These are phyloP conservation scores for Botia almorhae DNA, from an alignment of 2,797 vertebrate genomes.

Conservation along the genomic window DNA sequence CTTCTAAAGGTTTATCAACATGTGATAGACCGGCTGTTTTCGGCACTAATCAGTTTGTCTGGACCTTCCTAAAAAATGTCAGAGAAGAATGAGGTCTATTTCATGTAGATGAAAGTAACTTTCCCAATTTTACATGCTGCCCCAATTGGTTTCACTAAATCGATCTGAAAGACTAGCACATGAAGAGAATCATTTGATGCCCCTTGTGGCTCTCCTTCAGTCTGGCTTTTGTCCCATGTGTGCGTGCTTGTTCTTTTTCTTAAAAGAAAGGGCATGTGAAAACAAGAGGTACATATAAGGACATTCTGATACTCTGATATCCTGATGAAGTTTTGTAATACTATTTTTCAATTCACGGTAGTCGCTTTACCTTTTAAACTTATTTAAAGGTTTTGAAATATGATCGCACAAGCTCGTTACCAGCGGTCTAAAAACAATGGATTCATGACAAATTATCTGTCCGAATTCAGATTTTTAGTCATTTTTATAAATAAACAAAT, in stretches of 20 bases:
- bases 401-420: neutral
- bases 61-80: conserved; percentile 68
- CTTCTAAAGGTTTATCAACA: conserved; percentile 63
- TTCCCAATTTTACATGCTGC: conserved; percentile 67
- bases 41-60: conserved; percentile 71
- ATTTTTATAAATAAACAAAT: neutral
- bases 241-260: conserved; percentile 1
- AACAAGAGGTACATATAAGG: neutral
- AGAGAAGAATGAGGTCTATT: conserved; percentile 73
- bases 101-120: conserved; percentile 73
- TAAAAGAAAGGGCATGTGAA: neutral
- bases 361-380: too few relatives aligned
- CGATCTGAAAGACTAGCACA: conserved; percentile 67
- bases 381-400: neutral
- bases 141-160: conserved; percentile 79
- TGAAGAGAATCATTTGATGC: conserved; percentile 56
- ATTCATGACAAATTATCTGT: neutral
- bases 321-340: neutral
- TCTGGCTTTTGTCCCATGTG: conserved; percentile 34
- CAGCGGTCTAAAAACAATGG: neutral
- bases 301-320: neutral
- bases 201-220: conserved; percentile 56
- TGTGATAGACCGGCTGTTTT: conserved; percentile 71
- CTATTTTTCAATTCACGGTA: neutral
- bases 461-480: neutral